These are phyloP conservation scores for Carapus acus DNA, from an alignment of 2,797 vertebrate genomes.

Conservation along the genomic window DNA sequence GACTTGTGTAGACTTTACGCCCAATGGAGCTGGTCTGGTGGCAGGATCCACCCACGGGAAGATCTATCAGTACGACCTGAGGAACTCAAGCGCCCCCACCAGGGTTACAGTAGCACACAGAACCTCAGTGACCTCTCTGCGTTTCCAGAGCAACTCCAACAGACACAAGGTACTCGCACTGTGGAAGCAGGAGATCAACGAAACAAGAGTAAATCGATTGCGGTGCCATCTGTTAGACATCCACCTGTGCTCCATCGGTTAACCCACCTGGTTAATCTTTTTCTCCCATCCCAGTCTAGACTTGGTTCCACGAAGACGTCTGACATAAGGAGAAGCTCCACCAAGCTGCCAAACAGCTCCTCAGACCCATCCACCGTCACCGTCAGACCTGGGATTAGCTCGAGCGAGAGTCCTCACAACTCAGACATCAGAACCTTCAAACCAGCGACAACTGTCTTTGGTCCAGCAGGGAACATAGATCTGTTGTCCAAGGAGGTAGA, in stretches of 20 bases:
- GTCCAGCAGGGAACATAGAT: slow-evolving; percentile 52
- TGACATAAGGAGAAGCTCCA: slow-evolving; percentile 60
- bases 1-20: slow-evolving; percentile 89
- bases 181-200: not conserved
- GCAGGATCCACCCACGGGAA: slow-evolving; percentile 90
- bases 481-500: slow-evolving; percentile 79
- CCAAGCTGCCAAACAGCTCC: slow-evolving; percentile 54
- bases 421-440: not conserved
- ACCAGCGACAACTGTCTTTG: not conserved
- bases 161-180: slow-evolving; percentile 61
- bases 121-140: slow-evolving; percentile 88
- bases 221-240: too few relatives aligned
- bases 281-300: slow-evolving; percentile 60
- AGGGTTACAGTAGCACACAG: slow-evolving; percentile 84
- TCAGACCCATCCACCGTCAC: slow-evolving; percentile 25
- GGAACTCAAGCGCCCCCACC: slow-evolving; percentile 83
- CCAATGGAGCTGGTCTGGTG: slow-evolving; percentile 87
- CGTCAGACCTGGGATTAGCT: slow-evolving; percentile 37
- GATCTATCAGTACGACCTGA: slow-evolving; percentile 92
- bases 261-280: not conserved
- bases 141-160: slow-evolving; percentile 76
- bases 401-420: slow-evolving; percentile 36
- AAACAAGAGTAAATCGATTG: not conserved
- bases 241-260: not conserved
- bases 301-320: slow-evolving; percentile 52